Evolutionary conservation across 2,113 vertebrate species (phyloP).

Genomic region (Labeo catla): DNA sequence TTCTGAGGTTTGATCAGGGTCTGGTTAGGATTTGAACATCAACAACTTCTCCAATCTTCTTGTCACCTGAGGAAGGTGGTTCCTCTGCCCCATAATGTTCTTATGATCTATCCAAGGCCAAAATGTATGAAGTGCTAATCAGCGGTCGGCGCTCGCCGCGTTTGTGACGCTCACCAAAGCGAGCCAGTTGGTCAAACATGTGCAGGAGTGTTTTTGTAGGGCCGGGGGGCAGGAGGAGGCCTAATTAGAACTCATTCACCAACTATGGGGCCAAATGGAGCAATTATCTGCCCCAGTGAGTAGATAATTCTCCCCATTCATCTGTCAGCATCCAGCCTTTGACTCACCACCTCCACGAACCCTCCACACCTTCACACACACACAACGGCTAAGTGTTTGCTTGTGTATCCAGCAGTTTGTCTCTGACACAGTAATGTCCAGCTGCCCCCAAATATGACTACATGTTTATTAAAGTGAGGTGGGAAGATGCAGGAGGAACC

Average conservation of each 20-base stretch:
- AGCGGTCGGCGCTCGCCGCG: slow-evolving; percentile 60
- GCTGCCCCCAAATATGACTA: slow-evolving; percentile 39
- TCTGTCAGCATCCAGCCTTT: slow-evolving; percentile 76
- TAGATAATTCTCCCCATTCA: slow-evolving; percentile 84
- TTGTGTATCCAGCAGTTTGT: slow-evolving; percentile 22
- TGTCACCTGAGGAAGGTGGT: slow-evolving; percentile 35
- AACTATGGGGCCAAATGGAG: slow-evolving; percentile 83
- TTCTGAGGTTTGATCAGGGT: too few relatives aligned
- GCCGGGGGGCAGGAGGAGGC: slow-evolving; percentile 58
- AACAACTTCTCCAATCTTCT: background rate
- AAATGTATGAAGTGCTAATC: slow-evolving; percentile 62
- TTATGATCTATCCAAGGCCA: slow-evolving; percentile 22
- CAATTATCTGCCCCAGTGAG: slow-evolving; percentile 84
- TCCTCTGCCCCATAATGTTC: background rate
- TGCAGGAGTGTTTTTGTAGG: slow-evolving; percentile 40
- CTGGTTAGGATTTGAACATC: background rate
- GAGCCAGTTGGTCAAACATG: slow-evolving; percentile 72
- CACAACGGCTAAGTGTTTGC: background rate
- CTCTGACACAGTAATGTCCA: slow-evolving; percentile 16
- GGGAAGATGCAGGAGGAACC: slow-evolving; percentile 60
- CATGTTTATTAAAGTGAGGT: slow-evolving; percentile 69
- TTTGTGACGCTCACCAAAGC: slow-evolving; percentile 67
- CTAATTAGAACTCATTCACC: slow-evolving; percentile 83
- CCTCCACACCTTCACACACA: background rate
- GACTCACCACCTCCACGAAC: slow-evolving; percentile 81